Evolutionary conservation across 2,113 vertebrate species (phyloP).

Genomic region (Anser brachyrhynchus): DNA sequence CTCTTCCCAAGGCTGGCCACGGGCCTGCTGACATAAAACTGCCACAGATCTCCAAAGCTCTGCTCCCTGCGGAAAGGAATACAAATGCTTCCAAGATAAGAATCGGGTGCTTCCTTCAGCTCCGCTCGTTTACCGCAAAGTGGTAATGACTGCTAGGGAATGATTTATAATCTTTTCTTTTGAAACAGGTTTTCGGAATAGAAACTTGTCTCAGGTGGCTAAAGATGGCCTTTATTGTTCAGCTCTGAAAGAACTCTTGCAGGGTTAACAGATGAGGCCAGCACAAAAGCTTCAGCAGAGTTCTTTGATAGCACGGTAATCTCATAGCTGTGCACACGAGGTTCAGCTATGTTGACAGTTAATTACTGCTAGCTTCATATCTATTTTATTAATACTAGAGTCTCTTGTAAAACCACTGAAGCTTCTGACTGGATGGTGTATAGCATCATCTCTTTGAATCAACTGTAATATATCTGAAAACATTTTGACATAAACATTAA

Average conservation of each 20-base stretch:
- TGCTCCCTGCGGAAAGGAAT: not conserved
- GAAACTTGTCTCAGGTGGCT: not conserved
- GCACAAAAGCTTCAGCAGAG: not conserved
- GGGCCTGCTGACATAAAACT: not conserved
- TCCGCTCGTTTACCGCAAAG: too few relatives aligned
- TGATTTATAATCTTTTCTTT: not conserved
- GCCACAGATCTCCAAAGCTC: not conserved
- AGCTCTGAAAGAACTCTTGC: not conserved
- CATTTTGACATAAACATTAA: not conserved
- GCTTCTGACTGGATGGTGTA: not conserved
- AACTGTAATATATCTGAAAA: not conserved
- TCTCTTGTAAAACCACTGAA: not conserved
- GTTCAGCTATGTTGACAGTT: not conserved
- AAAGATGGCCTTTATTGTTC: not conserved
- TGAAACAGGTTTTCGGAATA: not conserved
- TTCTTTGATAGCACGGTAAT: not conserved
- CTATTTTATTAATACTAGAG: not conserved
- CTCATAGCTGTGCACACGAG: not conserved
- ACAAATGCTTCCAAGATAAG: not conserved
- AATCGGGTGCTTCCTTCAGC: not conserved
- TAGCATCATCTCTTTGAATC: not conserved
- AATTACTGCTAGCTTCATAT: not conserved
- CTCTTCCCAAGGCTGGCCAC: not conserved
- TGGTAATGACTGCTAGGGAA: not conserved
- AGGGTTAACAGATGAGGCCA: not conserved